Conservation (phyloP, 2,797 vertebrate genomes). For the Cirrhinus mrigala region DNA sequence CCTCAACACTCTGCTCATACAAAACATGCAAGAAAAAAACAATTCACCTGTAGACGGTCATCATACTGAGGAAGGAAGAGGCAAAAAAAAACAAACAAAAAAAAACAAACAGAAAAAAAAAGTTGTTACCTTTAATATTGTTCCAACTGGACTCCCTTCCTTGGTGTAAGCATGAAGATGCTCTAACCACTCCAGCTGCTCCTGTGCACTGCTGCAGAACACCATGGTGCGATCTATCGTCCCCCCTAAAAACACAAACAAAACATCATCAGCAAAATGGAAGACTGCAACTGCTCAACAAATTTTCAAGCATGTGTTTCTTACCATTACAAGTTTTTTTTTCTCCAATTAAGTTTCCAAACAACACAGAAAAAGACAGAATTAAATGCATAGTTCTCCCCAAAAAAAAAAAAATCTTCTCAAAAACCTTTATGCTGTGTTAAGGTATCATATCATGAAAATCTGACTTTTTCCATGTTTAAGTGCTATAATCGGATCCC, state of each 20-base stretch:
- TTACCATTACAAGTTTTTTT: too few relatives aligned
- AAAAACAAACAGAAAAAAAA: background rate
- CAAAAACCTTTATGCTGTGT: too few relatives aligned
- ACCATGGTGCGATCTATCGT: slow-evolving; percentile 86
- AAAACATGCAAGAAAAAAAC: background rate
- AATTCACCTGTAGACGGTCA: background rate
- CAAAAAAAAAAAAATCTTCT: too few relatives aligned
- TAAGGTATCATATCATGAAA: too few relatives aligned
- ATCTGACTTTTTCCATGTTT: too few relatives aligned
- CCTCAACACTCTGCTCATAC: slow-evolving; percentile 71
- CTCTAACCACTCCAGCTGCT: slow-evolving; percentile 95
- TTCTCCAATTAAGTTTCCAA: too few relatives aligned
- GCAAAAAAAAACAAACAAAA: background rate
- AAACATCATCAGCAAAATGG: background rate
- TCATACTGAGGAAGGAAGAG: background rate
- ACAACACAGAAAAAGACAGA: too few relatives aligned
- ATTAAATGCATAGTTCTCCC: too few relatives aligned
- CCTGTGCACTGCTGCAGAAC: slow-evolving; percentile 86
- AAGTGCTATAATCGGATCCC: too few relatives aligned
- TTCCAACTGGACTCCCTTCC: slow-evolving; percentile 84
- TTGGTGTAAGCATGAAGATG: slow-evolving; percentile 88
- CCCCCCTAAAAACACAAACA: slow-evolving; percentile 69
- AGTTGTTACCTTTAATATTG: slow-evolving; percentile 79
- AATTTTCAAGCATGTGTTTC: background rate
- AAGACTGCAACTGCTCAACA: background rate